Evolutionary conservation across 2,888 invertebrate genomes (phyloP).

Genomic region (Ecdyonurus torrentis): DNA sequence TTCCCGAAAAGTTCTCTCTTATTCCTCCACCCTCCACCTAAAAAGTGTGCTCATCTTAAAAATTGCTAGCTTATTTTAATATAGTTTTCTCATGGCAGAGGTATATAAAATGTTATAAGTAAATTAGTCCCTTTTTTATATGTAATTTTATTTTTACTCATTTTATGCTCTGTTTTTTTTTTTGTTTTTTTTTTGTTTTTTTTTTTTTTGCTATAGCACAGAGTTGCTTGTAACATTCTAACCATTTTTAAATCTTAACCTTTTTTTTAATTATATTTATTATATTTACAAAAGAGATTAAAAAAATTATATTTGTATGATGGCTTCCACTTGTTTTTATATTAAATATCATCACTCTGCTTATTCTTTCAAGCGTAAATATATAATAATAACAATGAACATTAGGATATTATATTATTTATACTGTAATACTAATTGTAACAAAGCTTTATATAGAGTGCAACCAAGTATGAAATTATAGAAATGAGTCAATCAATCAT

Average conservation of each 20-base stretch:
- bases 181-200: neutral
- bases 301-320: neutral
- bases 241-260: neutral
- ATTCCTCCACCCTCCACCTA: too few relatives aligned
- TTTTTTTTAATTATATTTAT: neutral
- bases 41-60: too few relatives aligned
- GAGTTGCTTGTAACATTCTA: too few relatives aligned
- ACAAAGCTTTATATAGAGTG: neutral
- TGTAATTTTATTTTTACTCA: too few relatives aligned
- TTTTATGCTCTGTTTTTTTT: too few relatives aligned
- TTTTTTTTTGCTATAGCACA: neutral
- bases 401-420: neutral
- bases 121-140: too few relatives aligned
- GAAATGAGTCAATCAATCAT: neutral
- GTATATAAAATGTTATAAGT: too few relatives aligned
- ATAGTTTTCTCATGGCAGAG: too few relatives aligned
- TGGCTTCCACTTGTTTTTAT: neutral
- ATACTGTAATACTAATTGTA: neutral
- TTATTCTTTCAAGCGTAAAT: neutral
- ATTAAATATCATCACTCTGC: neutral
- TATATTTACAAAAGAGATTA: neutral
- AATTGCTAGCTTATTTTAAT: too few relatives aligned
- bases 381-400: neutral
- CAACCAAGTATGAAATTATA: neutral
- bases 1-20: too few relatives aligned